These are phyloP conservation scores for Pseudorhombus dupliciocellatus DNA, from an alignment of 2,113 vertebrate species.

Conservation along the genomic window DNA sequence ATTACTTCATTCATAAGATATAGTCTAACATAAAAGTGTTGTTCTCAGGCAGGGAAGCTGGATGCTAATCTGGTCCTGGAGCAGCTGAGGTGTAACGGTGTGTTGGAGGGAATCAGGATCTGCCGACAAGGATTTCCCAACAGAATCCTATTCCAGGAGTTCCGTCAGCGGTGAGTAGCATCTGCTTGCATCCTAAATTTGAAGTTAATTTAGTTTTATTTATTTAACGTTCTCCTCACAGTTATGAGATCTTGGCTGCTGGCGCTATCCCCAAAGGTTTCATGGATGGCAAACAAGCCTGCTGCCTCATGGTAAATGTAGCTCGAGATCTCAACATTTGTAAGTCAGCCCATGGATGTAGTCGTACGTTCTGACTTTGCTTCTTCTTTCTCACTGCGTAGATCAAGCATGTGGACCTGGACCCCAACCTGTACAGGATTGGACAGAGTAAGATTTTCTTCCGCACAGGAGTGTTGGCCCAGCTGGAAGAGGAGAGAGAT, in stretches of 20 bases:
- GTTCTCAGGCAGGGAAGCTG: conserved; percentile 90
- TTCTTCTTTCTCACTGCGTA: conserved; percentile 44
- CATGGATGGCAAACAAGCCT: conserved; percentile 99
- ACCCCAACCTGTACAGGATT: conserved; percentile 95
- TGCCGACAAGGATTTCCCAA: conserved; percentile 98
- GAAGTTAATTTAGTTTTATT: not conserved
- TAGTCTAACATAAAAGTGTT: not conserved
- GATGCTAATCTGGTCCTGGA: conserved; percentile 95
- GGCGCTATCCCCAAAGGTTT: conserved; percentile 96
- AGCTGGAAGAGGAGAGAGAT: conserved; percentile 96
- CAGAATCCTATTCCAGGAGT: conserved; percentile 98
- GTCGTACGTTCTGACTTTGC: not conserved
- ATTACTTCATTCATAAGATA: not conserved
- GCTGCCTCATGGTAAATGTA: conserved; percentile 90
- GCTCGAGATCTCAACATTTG: not conserved
- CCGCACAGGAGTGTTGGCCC: conserved; percentile 94
- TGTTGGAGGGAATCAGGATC: conserved; percentile 98
- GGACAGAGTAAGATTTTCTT: conserved; percentile 99
- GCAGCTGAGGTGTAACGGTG: conserved; percentile 96
- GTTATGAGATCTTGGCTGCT: conserved; percentile 95
- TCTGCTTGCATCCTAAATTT: not conserved
- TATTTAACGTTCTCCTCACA: conserved; percentile 62
- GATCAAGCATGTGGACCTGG: conserved; percentile 96
- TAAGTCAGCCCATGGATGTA: not conserved
- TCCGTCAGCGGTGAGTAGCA: conserved; percentile 89